Conservation (phyloP, 1,140 invertebrate species). For the Lanistes nyassanus region DNA sequence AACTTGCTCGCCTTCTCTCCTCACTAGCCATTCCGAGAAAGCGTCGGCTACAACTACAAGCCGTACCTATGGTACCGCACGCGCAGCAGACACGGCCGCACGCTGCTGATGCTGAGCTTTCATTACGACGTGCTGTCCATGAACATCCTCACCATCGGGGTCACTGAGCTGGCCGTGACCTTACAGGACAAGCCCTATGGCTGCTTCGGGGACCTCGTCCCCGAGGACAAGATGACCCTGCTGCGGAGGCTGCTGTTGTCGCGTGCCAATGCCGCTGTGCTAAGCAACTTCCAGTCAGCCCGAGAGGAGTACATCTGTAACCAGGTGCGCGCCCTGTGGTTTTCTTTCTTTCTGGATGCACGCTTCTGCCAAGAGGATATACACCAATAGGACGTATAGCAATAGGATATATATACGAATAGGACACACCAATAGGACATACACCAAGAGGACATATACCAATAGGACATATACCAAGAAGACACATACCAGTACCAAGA, state of each 20-base stretch:
- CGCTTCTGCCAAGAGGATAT: too few species aligned
- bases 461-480: too few species aligned
- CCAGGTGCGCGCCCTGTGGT: conserved; percentile 34
- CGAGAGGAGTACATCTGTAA: conserved; percentile 56
- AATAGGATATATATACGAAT: too few species aligned
- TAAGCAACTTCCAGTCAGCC: conserved; percentile 26
- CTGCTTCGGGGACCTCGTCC: conserved; percentile 48
- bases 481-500: too few species aligned
- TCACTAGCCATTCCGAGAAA: conserved; percentile 28
- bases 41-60: conserved; percentile 47
- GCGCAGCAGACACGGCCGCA: conserved; percentile 57
- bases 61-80: conserved; percentile 59
- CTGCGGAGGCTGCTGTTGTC: conserved; percentile 51
- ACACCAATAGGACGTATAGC: too few species aligned
- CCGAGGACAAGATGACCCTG: conserved; percentile 39
- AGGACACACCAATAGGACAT: too few species aligned
- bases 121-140: conserved; percentile 63
- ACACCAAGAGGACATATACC: too few species aligned
- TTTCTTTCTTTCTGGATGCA: too few species aligned
- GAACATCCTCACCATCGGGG: conserved; percentile 59
- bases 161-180: conserved; percentile 41
- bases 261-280: conserved; percentile 32
- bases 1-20: conserved; percentile 30
- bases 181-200: conserved; percentile 52
- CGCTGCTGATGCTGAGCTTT: conserved; percentile 61